These are phyloP conservation scores for Sinohyriopsis cumingii DNA, from an alignment of 2,888 invertebrate genomes.

Conservation along the genomic window DNA sequence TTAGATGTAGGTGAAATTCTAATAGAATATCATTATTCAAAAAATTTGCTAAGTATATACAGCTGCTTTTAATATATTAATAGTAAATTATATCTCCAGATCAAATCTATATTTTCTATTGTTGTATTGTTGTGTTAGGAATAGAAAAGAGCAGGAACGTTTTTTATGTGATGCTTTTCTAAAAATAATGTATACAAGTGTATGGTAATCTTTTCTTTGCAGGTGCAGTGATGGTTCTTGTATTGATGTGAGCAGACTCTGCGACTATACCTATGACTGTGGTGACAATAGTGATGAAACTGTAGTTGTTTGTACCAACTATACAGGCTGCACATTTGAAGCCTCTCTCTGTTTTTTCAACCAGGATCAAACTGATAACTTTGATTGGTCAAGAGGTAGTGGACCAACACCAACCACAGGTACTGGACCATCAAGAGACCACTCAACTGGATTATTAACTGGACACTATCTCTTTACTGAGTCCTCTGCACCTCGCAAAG, in stretches of 20 bases:
- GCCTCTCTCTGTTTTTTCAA: conserved; percentile 60
- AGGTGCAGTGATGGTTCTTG: conserved; percentile 56
- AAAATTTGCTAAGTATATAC: too few species aligned
- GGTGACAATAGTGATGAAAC: conserved; percentile 56
- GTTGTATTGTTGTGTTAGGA: too few species aligned
- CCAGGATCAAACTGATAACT: conserved; percentile 54
- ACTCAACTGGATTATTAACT: conserved; percentile 45
- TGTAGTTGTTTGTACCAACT: conserved; percentile 19
- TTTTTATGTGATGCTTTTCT: too few species aligned
- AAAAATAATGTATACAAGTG: too few species aligned
- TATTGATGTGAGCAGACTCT: conserved; percentile 48
- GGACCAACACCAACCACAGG: conserved; percentile 37
- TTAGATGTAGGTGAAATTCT: too few species aligned
- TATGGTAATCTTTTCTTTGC: too few species aligned
- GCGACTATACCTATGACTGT: conserved; percentile 66
- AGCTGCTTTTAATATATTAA: too few species aligned
- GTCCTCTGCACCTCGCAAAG: conserved; percentile 52
- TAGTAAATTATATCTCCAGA: too few species aligned
- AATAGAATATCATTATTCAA: too few species aligned
- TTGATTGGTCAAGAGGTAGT: conserved; percentile 53
- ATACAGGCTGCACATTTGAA: conserved; percentile 60
- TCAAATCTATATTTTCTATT: too few species aligned
- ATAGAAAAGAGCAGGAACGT: too few species aligned
- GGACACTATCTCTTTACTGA: conserved; percentile 66
- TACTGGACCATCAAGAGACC: conserved; percentile 59